phyloP scores from a whole-genome alignment of 2,797 vertebrate species.

The Natrix natrix region DNA sequence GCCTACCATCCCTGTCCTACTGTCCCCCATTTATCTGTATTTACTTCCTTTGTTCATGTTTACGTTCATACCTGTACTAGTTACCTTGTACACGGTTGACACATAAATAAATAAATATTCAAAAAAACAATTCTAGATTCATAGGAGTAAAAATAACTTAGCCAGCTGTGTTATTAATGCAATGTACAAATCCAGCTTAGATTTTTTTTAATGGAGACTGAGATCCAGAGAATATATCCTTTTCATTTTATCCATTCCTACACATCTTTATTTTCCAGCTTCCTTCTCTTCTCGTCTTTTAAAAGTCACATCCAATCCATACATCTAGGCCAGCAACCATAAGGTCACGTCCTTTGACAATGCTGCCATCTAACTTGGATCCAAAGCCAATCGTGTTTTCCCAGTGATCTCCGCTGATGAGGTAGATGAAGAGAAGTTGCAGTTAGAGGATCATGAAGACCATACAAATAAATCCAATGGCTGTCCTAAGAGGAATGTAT shows the following conservation, averaged over 20 bases:
- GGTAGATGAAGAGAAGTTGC: neutral
- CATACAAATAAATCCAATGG: neutral
- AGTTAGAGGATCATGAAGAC: neutral
- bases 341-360: neutral
- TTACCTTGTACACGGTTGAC: too few relatives aligned
- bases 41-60: too few relatives aligned
- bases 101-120: too few relatives aligned
- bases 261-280: neutral
- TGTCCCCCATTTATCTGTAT: too few relatives aligned
- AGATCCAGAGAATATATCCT: neutral
- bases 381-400: neutral
- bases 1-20: too few relatives aligned
- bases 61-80: too few relatives aligned
- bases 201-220: neutral
- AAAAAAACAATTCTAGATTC: neutral
- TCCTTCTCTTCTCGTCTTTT: neutral
- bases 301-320: neutral
- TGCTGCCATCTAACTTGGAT: neutral
- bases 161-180: neutral
- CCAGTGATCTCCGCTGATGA: neutral
- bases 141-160: neutral
- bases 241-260: neutral
- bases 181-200: neutral
- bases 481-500: neutral
- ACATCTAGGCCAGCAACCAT: neutral